Evolutionary conservation across 2,888 invertebrate genomes (phyloP).

Genomic region (Theodoxus fluviatilis): DNA sequence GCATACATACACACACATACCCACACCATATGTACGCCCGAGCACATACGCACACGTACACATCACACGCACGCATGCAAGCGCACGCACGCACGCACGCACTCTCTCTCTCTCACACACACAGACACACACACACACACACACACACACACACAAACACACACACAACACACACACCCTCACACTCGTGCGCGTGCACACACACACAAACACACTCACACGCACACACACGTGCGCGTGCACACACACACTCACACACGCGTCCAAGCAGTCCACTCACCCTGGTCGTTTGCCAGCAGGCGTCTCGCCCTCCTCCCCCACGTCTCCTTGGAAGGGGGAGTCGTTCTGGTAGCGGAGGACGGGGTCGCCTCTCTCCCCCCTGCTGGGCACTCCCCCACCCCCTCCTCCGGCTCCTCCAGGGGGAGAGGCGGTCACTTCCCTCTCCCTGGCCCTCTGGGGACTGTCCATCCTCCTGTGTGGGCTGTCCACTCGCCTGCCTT

Average conservation of each 20-base stretch:
- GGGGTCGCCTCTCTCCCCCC: slow-evolving; percentile 11
- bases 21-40: too few species aligned
- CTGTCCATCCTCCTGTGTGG: too few species aligned
- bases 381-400: slow-evolving; percentile 3
- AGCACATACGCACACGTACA: too few species aligned
- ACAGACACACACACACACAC: too few species aligned
- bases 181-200: too few species aligned
- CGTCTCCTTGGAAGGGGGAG: slow-evolving; percentile 41
- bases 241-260: background rate
- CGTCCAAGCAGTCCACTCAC: slow-evolving; percentile 21
- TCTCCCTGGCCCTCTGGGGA: background rate
- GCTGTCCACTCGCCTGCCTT: slow-evolving; percentile 24
- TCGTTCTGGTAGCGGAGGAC: slow-evolving; percentile 46
- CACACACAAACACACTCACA: too few species aligned
- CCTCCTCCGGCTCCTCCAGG: background rate
- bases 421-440: background rate
- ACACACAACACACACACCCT: background rate
- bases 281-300: slow-evolving; percentile 28
- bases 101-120: too few species aligned
- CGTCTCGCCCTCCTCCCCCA: slow-evolving; percentile 21
- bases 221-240: too few species aligned
- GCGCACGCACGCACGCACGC: too few species aligned
- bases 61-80: too few species aligned
- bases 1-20: too few species aligned
- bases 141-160: background rate